A percentile compares a stretch with the other conserved stretches of the same genome.
These are phyloP conservation scores for Heliconius hermathena DNA, from an alignment of 1,140 invertebrate species.

Conservation along the genomic window DNA sequence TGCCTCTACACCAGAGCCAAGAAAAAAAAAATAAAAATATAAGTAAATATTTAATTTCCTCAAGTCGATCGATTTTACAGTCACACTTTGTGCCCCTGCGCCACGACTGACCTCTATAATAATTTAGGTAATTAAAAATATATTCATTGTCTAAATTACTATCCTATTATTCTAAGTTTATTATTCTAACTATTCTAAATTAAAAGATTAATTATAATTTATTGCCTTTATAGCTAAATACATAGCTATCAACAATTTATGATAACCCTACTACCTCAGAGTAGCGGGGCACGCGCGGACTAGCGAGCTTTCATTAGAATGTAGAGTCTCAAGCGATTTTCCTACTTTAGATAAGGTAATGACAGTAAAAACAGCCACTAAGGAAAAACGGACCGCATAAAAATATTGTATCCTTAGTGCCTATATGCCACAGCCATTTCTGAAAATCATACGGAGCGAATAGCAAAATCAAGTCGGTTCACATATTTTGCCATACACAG, in stretches of 20 bases:
- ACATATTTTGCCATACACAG: slow-evolving; percentile 80
- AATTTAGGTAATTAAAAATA: too few relatives aligned
- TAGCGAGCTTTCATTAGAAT: slow-evolving; percentile 74
- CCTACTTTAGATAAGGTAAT: slow-evolving; percentile 78
- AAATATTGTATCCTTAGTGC: slow-evolving; percentile 80
- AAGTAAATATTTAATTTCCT: too few relatives aligned
- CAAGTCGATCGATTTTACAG: too few relatives aligned
- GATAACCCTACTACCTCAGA: slow-evolving; percentile 53
- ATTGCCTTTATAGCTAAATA: background rate
- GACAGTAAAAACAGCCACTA: slow-evolving; percentile 68
- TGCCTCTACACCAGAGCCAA: too few relatives aligned
- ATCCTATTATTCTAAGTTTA: too few relatives aligned
- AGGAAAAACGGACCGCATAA: slow-evolving; percentile 77
- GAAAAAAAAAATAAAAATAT: too few relatives aligned
- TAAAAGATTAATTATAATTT: too few relatives aligned
- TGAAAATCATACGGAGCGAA: slow-evolving; percentile 80
- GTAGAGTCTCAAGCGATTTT: slow-evolving; percentile 78
- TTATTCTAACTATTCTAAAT: too few relatives aligned
- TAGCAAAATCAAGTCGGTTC: slow-evolving; percentile 66
- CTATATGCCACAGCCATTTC: slow-evolving; percentile 75
- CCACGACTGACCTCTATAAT: too few relatives aligned
- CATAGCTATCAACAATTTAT: background rate
- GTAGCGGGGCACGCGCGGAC: slow-evolving; percentile 76
- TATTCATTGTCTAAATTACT: too few relatives aligned
- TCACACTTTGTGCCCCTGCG: too few relatives aligned